These are phyloP conservation scores for Allobates femoralis DNA, from an alignment of 2,797 vertebrate genomes.

Conservation along the genomic window DNA sequence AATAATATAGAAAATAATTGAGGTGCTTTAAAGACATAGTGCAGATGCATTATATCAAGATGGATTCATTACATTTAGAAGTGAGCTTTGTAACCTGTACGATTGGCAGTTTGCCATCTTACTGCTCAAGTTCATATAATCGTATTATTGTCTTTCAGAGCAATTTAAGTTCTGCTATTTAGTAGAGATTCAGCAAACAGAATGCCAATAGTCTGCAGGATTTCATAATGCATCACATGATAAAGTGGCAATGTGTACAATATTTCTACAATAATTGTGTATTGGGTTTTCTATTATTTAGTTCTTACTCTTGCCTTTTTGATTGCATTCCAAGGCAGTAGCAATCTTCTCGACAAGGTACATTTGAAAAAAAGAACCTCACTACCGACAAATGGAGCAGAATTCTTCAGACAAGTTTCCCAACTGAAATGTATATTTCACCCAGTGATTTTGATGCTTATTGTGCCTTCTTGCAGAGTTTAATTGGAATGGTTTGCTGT, in stretches of 20 bases:
- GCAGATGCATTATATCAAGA: slow-evolving; percentile 35
- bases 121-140: slow-evolving; percentile 44
- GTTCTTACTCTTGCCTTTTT: slow-evolving; percentile 16
- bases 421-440: not conserved
- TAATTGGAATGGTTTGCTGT: not conserved
- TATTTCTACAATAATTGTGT: slow-evolving; percentile 43
- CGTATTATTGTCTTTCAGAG: slow-evolving; percentile 51
- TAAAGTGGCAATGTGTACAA: slow-evolving; percentile 45
- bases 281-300: slow-evolving; percentile 30
- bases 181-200: slow-evolving; percentile 41
- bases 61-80: slow-evolving; percentile 46
- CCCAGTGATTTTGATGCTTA: not conserved
- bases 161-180: slow-evolving; percentile 40
- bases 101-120: slow-evolving; percentile 41
- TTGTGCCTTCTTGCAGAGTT: not conserved
- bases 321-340: slow-evolving; percentile 12
- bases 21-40: slow-evolving; percentile 29
- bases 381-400: not conserved
- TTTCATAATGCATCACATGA: slow-evolving; percentile 40
- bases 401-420: not conserved
- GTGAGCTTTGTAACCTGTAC: slow-evolving; percentile 36
- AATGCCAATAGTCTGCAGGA: slow-evolving; percentile 31
- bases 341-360: slow-evolving; percentile 3
- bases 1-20: slow-evolving; percentile 42
- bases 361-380: slow-evolving; percentile 12